Base-by-base conservation (phyloP, 2,888 invertebrate genomes). In the Miltochrista miniata region DNA sequence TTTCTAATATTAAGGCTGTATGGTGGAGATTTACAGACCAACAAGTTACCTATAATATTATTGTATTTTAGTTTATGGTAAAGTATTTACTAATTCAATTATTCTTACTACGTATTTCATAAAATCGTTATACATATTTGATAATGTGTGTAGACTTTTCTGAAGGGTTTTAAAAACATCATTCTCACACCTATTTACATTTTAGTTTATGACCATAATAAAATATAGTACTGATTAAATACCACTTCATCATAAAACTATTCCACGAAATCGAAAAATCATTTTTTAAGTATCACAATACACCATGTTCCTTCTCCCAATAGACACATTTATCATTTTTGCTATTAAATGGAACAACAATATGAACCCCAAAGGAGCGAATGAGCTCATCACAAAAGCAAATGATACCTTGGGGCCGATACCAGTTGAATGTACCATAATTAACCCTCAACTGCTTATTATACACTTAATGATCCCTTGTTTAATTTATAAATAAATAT, bases 291-390 rank as follows among this genome's bases (percentile, higher is more conserved):
- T 67, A 64, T 57, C 59, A 60, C 64, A 68, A 66, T 62, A 59
- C 64, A 68, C 48, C 57, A 46, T 56, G 51, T 36, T 59, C 46
- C 57, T 74, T 72, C 69, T 85, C 86, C 84, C 86, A 60, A 74
- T 72, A 76, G 85, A 75, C 73, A 74, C 90, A 90, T 91, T 91
- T 88, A 90, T 91, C 90, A 90, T 90, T 89, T 90, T 86, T 79
- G 88, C 88, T 85, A 90, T 90, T 90, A 90, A 89, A 81, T 65
- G 67, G 74, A 82, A 76, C 82, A 85, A 88, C 85, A 90, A 87
- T 85, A 79, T 79, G 67, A 79, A 83, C 82, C 89, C 86, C 85
- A 81, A 85, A 90, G 88, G 86, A 90, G 81, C 78, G 81, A 76
- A 83, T 80, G 82, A 83, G 83, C 81, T 79, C 81, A 81, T 86